Conservation (phyloP, 2,888 invertebrate genomes). For the Scaeva pyrastri region DNA sequence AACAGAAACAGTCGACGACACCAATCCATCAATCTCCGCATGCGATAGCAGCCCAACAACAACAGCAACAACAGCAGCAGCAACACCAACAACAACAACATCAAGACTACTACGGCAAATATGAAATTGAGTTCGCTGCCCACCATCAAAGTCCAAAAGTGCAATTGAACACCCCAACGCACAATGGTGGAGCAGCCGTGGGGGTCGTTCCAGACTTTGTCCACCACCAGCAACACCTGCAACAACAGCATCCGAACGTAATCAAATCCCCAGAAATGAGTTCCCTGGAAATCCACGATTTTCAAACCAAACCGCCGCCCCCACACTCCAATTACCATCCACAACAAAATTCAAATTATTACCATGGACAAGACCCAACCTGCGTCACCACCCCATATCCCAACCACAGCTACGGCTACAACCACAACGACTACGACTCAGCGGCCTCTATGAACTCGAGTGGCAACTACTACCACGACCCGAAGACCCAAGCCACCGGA, state of each 20-base stretch:
- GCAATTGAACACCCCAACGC: constrained; percentile 65
- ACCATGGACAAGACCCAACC: constrained; percentile 79
- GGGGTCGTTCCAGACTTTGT: constrained; percentile 55
- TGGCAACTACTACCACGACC: constrained; percentile 81
- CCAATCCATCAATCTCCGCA: constrained; percentile 76
- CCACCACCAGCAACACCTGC: constrained; percentile 77
- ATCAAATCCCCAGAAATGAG: constrained; percentile 76
- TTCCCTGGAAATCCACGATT: constrained; percentile 78
- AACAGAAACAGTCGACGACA: constrained; percentile 77
- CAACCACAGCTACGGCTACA: constrained; percentile 78
- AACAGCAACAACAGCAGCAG: constrained; percentile 76
- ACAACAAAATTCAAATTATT: constrained; percentile 80
- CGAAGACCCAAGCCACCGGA: constrained; percentile 79
- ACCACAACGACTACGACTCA: constrained; percentile 79
- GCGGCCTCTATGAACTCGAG: constrained; percentile 80
- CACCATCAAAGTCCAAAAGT: constrained; percentile 79
- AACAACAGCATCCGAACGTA: constrained; percentile 75
- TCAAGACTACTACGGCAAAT: constrained; percentile 83
- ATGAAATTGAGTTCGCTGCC: constrained; percentile 81
- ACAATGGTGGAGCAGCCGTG: constrained; percentile 52
- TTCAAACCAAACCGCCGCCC: constrained; percentile 77
- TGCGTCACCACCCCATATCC: constrained; percentile 77
- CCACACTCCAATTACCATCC: constrained; percentile 79
- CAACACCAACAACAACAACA: constrained; percentile 73
- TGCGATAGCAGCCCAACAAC: constrained; percentile 53